A percentile compares a stretch with the other conserved stretches of the same genome.
Conservation (phyloP, 1,140 invertebrate genomes). For the Aplysia californica region DNA sequence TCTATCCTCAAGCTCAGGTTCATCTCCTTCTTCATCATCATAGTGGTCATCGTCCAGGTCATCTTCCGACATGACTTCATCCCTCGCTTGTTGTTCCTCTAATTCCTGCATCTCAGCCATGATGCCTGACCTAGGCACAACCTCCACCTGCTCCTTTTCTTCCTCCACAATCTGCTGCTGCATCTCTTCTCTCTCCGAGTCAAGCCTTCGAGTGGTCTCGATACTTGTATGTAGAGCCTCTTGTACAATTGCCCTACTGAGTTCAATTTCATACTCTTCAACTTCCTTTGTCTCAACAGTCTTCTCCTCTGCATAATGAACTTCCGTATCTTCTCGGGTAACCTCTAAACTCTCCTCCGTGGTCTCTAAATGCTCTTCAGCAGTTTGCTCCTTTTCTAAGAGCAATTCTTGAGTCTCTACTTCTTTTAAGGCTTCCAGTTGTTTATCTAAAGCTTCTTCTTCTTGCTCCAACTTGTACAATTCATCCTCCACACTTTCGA, state of each 20-base stretch:
- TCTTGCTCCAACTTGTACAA: too few species aligned
- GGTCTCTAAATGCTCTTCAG: too few species aligned
- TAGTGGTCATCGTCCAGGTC: slow-evolving; percentile 33
- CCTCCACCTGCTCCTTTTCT: background rate
- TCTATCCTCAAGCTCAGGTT: slow-evolving; percentile 34
- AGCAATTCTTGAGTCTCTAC: too few species aligned
- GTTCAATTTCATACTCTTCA: slow-evolving; percentile 10
- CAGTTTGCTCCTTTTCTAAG: too few species aligned
- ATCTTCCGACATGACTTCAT: slow-evolving; percentile 26
- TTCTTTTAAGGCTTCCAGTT: too few species aligned
- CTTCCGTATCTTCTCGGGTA: too few species aligned
- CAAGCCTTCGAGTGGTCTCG: slow-evolving; percentile 11
- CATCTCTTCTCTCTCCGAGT: slow-evolving; percentile 2
- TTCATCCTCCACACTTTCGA: too few species aligned
- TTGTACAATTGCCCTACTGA: slow-evolving; percentile 15
- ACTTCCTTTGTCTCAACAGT: background rate
- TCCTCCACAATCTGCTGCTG: slow-evolving; percentile 19
- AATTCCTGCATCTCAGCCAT: slow-evolving; percentile 26
- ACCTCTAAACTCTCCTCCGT: too few species aligned
- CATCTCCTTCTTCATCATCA: slow-evolving; percentile 35
- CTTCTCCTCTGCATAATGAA: too few species aligned
- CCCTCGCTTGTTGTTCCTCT: slow-evolving; percentile 14
- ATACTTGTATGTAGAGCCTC: slow-evolving; percentile 16
- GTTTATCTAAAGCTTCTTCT: too few species aligned
- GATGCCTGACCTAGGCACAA: slow-evolving; percentile 4